phyloP scores from a whole-genome alignment of 2,113 vertebrate species.

The Conger conger region DNA sequence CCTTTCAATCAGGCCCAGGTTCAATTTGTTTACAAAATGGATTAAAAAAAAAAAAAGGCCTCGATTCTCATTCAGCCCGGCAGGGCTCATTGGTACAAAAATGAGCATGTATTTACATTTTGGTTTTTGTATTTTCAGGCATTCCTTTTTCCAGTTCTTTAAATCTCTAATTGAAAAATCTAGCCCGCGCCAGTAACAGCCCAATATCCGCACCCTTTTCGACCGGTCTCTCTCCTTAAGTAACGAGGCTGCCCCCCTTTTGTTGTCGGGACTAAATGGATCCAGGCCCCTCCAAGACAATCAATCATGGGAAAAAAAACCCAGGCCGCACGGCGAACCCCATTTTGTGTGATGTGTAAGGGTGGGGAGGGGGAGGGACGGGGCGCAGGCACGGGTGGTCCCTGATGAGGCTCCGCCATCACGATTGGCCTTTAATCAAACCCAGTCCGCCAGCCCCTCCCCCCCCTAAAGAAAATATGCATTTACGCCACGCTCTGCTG shows the following conservation, averaged over 20 bases:
- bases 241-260: background rate
- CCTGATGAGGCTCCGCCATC: slow-evolving; percentile 1
- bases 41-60: background rate
- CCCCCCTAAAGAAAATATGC: slow-evolving; percentile 39
- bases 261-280: slow-evolving; percentile 26
- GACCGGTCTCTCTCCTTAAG: background rate
- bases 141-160: background rate
- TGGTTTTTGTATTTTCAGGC: background rate
- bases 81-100: background rate
- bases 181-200: background rate
- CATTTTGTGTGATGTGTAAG: background rate
- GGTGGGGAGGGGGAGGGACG: background rate
- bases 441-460: slow-evolving; percentile 27
- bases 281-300: slow-evolving; percentile 5
- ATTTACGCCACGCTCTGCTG: slow-evolving; percentile 41
- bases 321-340: slow-evolving; percentile 14
- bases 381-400: slow-evolving; percentile 35
- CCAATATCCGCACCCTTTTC: background rate
- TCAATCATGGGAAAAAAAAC: background rate
- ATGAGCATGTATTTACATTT: background rate
- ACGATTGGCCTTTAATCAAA: slow-evolving; percentile 32
- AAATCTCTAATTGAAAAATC: background rate
- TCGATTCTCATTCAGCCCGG: background rate
- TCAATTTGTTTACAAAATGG: background rate
- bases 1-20: background rate